phyloP scores from a whole-genome alignment of 2,797 vertebrate genomes.

The Lepus oiostolus region DNA sequence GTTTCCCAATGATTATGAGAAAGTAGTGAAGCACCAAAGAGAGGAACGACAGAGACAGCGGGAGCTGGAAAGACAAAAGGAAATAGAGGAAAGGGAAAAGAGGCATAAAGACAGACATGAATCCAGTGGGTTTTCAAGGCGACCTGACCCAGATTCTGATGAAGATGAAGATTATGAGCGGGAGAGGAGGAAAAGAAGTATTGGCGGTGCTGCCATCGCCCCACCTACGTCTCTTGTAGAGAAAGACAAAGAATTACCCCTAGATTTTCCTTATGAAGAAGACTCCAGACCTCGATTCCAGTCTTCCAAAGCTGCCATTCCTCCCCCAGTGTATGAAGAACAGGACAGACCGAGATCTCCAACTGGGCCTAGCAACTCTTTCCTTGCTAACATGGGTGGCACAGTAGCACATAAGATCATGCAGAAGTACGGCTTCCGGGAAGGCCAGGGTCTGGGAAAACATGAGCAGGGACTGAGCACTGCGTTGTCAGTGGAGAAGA shows the following conservation, averaged over 20 bases:
- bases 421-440: constrained; percentile 99
- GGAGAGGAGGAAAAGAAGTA: constrained; percentile 95
- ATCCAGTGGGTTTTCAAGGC: constrained; percentile 95
- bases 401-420: constrained; percentile 99
- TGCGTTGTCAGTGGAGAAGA: constrained; percentile 98
- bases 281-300: constrained; percentile 93
- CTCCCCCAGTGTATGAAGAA: constrained; percentile 96
- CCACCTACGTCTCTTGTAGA: constrained; percentile 97
- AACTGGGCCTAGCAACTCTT: constrained; percentile 96
- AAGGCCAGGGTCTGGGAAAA: constrained; percentile 98
- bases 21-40: constrained; percentile 96
- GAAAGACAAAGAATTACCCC: constrained; percentile 93
- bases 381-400: constrained; percentile 98
- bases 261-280: constrained; percentile 93
- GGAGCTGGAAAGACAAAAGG: constrained; percentile 97
- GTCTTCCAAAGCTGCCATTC: constrained; percentile 96
- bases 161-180: constrained; percentile 98
- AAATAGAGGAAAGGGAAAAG: constrained; percentile 99
- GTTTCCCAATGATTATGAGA: constrained; percentile 99
- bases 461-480: constrained; percentile 99
- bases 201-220: constrained; percentile 97
- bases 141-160: constrained; percentile 96
- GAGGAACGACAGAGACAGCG: constrained; percentile 97
- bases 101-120: constrained; percentile 98
- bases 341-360: constrained; percentile 95